A percentile compares a stretch with the other conserved stretches of the same genome.
These are phyloP conservation scores for Salarias fasciatus DNA, from an alignment of 2,797 vertebrate species.

Conservation along the genomic window DNA sequence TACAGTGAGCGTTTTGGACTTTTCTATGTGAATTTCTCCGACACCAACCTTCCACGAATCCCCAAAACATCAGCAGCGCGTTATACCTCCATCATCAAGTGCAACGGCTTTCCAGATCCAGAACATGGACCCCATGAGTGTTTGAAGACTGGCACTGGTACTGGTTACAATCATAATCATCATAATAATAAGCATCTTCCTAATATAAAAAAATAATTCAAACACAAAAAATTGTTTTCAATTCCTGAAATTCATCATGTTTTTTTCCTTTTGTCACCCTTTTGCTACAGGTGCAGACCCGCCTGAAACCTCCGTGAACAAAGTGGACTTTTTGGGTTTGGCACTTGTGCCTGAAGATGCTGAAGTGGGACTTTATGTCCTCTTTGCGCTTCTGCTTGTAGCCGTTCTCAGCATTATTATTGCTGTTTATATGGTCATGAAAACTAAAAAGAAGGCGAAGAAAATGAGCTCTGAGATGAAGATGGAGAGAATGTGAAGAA, in stretches of 20 bases:
- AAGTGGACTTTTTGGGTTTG: conserved; percentile 43
- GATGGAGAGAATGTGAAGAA: conserved; percentile 27
- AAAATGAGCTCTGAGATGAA: neutral
- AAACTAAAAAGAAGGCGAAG: conserved; percentile 35
- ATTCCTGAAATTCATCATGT: no score
- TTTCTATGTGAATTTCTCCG: conserved; percentile 83
- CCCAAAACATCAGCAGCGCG: conserved; percentile 84
- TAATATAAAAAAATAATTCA: no score
- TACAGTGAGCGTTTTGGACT: conserved; percentile 87
- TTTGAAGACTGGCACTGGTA: conserved; percentile 69
- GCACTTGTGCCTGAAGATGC: conserved; percentile 36
- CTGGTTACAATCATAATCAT: no score
- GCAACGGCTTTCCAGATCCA: conserved; percentile 89
- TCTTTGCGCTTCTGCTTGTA: conserved; percentile 35
- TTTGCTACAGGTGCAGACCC: no score
- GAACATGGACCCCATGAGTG: conserved; percentile 82
- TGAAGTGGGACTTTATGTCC: conserved; percentile 42
- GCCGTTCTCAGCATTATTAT: conserved; percentile 3
- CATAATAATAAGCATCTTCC: no score
- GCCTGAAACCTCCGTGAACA: no score
- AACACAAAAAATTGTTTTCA: no score
- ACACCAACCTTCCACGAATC: conserved; percentile 77
- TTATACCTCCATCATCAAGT: conserved; percentile 82
- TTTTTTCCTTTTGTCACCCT: no score
- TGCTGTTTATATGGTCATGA: conserved; percentile 10